These are phyloP conservation scores for Polypedilum pembai DNA, from an alignment of 1,140 invertebrate species.

Conservation along the genomic window DNA sequence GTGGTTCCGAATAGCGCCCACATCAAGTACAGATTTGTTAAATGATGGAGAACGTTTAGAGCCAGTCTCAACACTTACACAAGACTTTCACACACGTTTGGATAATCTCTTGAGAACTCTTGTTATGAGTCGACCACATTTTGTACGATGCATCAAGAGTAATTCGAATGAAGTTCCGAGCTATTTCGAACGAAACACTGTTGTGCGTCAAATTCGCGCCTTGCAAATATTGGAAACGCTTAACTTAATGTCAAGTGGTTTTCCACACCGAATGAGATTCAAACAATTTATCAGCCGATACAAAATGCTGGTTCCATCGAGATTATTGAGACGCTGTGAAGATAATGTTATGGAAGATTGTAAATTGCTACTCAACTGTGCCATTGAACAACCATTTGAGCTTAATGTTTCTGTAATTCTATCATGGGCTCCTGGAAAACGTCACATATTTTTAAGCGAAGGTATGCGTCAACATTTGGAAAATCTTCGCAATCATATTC, in stretches of 20 bases:
- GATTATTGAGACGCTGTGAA: conserved; percentile 63
- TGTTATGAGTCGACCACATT: conserved; percentile 88
- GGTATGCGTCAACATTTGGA: conserved; percentile 84
- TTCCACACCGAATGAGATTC: conserved; percentile 90
- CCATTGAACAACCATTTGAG: conserved; percentile 43
- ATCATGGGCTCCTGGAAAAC: conserved; percentile 72
- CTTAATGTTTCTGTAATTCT: conserved; percentile 41
- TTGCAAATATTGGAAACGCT: conserved; percentile 91
- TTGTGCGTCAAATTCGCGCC: conserved; percentile 75
- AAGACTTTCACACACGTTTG: conserved; percentile 88
- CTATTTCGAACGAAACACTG: conserved; percentile 69
- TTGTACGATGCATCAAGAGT: conserved; percentile 83
- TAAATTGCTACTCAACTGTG: conserved; percentile 64
- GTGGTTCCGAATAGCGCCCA: conserved; percentile 85
- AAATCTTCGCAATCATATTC: conserved; percentile 63
- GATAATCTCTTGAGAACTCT: conserved; percentile 85
- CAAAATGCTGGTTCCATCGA: conserved; percentile 69
- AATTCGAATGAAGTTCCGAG: conserved; percentile 70
- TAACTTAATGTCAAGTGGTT: conserved; percentile 87
- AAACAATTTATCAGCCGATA: conserved; percentile 88
- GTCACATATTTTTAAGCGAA: conserved; percentile 90
- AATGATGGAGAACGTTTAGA: conserved; percentile 63
- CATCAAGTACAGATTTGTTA: conserved; percentile 75
- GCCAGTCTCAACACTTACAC: conserved; percentile 81
- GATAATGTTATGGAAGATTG: conserved; percentile 76